A percentile compares a stretch with the other conserved stretches of the same genome.
Conservation (phyloP, 92 coral and sea anemone species). For the Porites divaricata region DNA sequence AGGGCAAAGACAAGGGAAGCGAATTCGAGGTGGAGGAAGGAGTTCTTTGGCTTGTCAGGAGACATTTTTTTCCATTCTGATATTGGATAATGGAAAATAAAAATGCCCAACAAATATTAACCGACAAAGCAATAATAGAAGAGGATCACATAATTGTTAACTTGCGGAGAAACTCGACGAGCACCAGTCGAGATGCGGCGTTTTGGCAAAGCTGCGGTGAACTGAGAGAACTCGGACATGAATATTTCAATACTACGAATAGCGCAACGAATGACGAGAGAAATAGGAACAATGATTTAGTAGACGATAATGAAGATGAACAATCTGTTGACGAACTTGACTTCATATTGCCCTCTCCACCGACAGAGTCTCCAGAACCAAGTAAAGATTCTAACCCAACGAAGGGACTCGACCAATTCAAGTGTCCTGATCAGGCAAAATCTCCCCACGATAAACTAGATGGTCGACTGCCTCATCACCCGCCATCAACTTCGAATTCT, state of each 20-base stretch:
- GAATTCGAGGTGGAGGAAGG: not conserved
- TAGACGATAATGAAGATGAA: not conserved
- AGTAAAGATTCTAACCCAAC: not conserved
- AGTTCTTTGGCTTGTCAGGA: not conserved
- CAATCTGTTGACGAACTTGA: not conserved
- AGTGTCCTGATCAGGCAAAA: not conserved
- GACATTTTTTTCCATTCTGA: not conserved
- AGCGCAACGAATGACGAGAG: not conserved
- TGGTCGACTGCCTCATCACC: not conserved
- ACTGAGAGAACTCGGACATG: not conserved
- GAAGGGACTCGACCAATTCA: not conserved
- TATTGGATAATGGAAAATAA: slow-evolving; percentile 1
- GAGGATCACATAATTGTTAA: not conserved
- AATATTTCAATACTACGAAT: not conserved
- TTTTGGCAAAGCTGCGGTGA: not conserved
- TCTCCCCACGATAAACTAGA: not conserved
- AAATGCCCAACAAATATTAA: not conserved
- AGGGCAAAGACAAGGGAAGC: not conserved
- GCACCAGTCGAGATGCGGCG: not conserved
- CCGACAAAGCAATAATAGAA: not conserved
- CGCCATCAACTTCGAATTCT: not conserved
- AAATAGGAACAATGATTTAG: not conserved
- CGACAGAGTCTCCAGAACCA: not conserved
- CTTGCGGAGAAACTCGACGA: not conserved
- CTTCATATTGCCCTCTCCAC: slow-evolving; percentile 1